Conservation (phyloP, 2,888 invertebrate species). For the Macaria notata region DNA sequence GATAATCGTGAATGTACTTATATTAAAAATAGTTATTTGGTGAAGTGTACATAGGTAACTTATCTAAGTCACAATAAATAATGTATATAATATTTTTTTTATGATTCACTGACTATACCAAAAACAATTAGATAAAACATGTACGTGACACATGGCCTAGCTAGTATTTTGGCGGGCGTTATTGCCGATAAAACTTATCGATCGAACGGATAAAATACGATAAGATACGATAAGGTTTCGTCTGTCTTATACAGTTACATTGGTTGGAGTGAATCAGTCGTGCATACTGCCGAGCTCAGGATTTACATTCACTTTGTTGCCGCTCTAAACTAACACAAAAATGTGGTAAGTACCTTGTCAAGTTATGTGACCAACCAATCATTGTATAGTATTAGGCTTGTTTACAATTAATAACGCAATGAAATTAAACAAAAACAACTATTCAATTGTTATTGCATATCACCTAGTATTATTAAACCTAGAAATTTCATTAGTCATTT, state of each 20-base stretch:
- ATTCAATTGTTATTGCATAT: too few species aligned
- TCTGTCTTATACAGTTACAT: constrained; percentile 35
- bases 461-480: too few species aligned
- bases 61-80: background rate
- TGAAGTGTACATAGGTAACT: too few species aligned
- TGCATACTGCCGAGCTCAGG: constrained; percentile 26
- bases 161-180: constrained; percentile 1
- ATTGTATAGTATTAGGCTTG: too few species aligned
- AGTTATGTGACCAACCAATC: too few species aligned
- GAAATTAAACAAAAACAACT: too few species aligned
- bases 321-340: constrained; percentile 30
- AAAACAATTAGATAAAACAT: too few species aligned
- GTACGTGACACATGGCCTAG: background rate
- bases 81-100: background rate
- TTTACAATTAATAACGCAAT: too few species aligned
- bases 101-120: too few species aligned
- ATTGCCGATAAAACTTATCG: constrained; percentile 36
- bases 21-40: background rate
- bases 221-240: constrained; percentile 38
- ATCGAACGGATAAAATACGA: constrained; percentile 40
- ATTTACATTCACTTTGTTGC: constrained; percentile 19
- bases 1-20: background rate
- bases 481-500: too few species aligned
- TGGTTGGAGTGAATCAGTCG: constrained; percentile 33
- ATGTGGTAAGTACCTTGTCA: constrained; percentile 45